A percentile compares a stretch with the other conserved stretches of the same genome.
Conservation (phyloP, 2,888 invertebrate species). For the Lordiphosa fenestrarum region DNA sequence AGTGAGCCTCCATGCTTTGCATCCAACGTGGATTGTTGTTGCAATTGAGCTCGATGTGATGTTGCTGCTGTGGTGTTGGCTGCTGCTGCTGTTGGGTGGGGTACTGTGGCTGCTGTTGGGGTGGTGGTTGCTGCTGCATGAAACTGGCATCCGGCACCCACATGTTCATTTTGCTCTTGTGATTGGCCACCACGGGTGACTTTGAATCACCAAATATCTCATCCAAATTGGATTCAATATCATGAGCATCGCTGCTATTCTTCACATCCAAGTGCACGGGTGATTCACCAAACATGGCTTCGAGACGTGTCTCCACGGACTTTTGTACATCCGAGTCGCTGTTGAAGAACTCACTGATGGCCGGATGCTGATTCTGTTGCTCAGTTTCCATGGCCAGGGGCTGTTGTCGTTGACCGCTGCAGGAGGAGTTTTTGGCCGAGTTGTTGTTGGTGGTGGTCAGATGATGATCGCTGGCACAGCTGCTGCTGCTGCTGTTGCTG, state of each 20-base stretch:
- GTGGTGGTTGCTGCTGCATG: slow-evolving; percentile 32
- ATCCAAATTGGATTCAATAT: slow-evolving; percentile 79
- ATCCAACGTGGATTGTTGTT: slow-evolving; percentile 78
- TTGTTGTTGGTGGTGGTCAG: slow-evolving; percentile 45
- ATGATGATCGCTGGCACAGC: slow-evolving; percentile 48
- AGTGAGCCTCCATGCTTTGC: slow-evolving; percentile 79
- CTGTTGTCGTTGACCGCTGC: slow-evolving; percentile 72
- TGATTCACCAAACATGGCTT: slow-evolving; percentile 80
- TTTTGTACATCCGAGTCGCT: slow-evolving; percentile 77
- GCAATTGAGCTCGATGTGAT: slow-evolving; percentile 75
- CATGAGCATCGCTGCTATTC: slow-evolving; percentile 63
- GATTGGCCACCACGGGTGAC: slow-evolving; percentile 48
- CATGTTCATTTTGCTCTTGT: slow-evolving; percentile 58
- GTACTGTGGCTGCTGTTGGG: slow-evolving; percentile 35
- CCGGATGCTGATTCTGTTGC: slow-evolving; percentile 66
- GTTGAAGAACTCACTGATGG: slow-evolving; percentile 77
- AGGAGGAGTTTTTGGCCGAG: slow-evolving; percentile 49
- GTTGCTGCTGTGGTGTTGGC: slow-evolving; percentile 49
- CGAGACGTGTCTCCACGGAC: slow-evolving; percentile 79
- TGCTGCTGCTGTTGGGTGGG: slow-evolving; percentile 37
- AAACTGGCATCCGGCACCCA: slow-evolving; percentile 64
- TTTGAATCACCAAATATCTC: slow-evolving; percentile 79
- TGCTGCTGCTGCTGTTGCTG: slow-evolving; percentile 37
- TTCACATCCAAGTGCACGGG: slow-evolving; percentile 77
- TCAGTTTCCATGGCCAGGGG: slow-evolving; percentile 55